Conservation (phyloP, 2,113 vertebrate species). For the Phoxinus phoxinus region DNA sequence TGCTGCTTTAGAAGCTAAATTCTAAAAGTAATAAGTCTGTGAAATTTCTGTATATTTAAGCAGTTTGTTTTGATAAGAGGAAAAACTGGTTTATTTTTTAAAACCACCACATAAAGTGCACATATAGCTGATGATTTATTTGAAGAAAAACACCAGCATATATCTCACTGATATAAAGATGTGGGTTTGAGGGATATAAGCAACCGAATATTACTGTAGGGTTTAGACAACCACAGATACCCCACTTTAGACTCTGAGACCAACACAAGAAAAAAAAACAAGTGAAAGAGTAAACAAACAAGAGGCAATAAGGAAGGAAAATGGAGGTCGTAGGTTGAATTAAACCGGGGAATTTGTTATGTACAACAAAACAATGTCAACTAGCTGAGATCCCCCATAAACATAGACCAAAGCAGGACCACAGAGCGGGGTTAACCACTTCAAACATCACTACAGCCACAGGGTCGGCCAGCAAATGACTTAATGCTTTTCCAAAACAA, state of each 20-base stretch:
- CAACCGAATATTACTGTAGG: neutral
- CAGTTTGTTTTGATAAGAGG: neutral
- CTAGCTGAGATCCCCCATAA: constrained; percentile 25
- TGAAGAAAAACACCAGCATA: constrained; percentile 11
- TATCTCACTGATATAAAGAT: neutral
- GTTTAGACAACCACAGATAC: constrained; percentile 23
- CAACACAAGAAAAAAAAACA: neutral
- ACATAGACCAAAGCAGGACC: constrained; percentile 1
- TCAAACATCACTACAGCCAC: constrained; percentile 8
- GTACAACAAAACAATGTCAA: constrained; percentile 35
- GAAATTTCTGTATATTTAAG: neutral
- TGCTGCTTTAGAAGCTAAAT: neutral
- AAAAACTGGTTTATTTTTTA: neutral
- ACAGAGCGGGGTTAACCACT: constrained; percentile 1
- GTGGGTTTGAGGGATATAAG: constrained; percentile 21
- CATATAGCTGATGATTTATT: neutral
- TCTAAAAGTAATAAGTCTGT: neutral
- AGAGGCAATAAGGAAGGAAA: constrained; percentile 34
- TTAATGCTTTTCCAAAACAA: constrained; percentile 39
- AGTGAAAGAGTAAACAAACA: constrained; percentile 23
- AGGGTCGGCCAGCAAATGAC: constrained; percentile 24
- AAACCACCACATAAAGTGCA: neutral
- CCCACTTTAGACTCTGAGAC: neutral
- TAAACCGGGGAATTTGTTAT: constrained; percentile 5
- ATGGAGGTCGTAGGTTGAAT: neutral